Evolutionary conservation across 2,888 invertebrate genomes (phyloP), one percentile per base, ranked within the genome.

Genomic region (Aromia moschata): DNA sequence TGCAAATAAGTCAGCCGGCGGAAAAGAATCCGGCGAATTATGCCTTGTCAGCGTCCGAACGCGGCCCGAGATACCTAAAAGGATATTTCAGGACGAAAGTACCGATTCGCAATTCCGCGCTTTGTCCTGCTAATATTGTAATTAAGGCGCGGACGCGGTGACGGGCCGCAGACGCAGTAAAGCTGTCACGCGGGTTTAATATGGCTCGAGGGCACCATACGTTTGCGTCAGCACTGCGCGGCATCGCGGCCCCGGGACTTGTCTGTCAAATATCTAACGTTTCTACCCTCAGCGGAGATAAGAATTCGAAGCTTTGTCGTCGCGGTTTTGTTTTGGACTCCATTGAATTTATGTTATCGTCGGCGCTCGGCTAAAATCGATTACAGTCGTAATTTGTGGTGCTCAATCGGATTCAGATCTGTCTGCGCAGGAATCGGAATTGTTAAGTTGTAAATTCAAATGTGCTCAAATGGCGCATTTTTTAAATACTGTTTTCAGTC

Each of bases 101-200:
- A 37, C 52, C 58, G 65, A 70, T 71, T 65, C 68, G 65, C 62
- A 54, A 60, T 57, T 55, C 62, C 62, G 38, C 45, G 52, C 58
- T 58, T 58, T 58, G 58, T 65, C 63, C 63, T 73, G 75, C 73
- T 77, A 76, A 77, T 76, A 73, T 76, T 77, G 74, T 75, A 76
- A 77, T 76, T 75, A 75, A 76, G 75, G 68, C 72, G 68, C 70
- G 71, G 74, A 75, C 75, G 74, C 74, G 72, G 75, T 76, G 75
- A 76, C 75, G 74, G 72, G 62, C 64, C 65, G 65, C 65, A 63
- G 67, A 55, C 68, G 73, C 70, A 70, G 72, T 77, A 58, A 58
- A 58, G 18, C 52, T 58, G 58, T 58, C 58, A 52, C 58, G 40
- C 46, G 20, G 33, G 55, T 49, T 55, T 38, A 55, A 40, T 37